A percentile compares a stretch with the other conserved stretches of the same genome.
Conservation (phyloP, 2,113 vertebrate genomes). For the Crotalus tigris region DNA sequence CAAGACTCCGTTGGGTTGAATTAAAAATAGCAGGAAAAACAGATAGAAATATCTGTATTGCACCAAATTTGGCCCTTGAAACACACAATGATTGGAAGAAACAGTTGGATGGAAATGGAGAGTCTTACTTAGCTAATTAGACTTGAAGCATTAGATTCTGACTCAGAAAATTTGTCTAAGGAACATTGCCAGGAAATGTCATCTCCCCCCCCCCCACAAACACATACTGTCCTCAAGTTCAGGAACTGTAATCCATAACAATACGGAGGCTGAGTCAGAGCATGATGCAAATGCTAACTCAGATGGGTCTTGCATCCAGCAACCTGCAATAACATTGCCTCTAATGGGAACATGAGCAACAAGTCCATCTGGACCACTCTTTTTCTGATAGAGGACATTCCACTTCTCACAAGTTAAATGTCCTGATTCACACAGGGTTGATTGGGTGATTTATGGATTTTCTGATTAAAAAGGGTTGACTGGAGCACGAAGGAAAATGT, state of each 20-base stretch:
- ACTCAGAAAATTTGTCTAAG: slow-evolving; percentile 51
- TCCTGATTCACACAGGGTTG: not conserved
- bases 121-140: slow-evolving; percentile 24
- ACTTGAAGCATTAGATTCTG: slow-evolving; percentile 19
- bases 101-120: fast-evolving
- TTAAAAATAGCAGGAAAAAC: not conserved
- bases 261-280: slow-evolving; percentile 20
- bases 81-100: not conserved
- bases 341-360: not conserved
- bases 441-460: not conserved
- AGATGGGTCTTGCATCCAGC: not conserved
- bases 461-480: not conserved
- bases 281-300: slow-evolving; percentile 33
- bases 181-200: slow-evolving; percentile 36
- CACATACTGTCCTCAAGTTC: not conserved
- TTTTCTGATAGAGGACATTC: not conserved
- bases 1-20: not conserved
- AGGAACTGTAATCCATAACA: slow-evolving; percentile 25
- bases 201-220: not conserved
- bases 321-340: slow-evolving; percentile 30
- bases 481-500: not conserved
- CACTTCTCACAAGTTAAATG: slow-evolving; percentile 12
- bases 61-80: not conserved
- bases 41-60: not conserved
- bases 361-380: slow-evolving; percentile 23